Percentiles rank a stretch among this genome's conserved stretches.
These are phyloP conservation scores for Xyrauchen texanus DNA, from an alignment of 2,113 vertebrate species.

Conservation along the genomic window DNA sequence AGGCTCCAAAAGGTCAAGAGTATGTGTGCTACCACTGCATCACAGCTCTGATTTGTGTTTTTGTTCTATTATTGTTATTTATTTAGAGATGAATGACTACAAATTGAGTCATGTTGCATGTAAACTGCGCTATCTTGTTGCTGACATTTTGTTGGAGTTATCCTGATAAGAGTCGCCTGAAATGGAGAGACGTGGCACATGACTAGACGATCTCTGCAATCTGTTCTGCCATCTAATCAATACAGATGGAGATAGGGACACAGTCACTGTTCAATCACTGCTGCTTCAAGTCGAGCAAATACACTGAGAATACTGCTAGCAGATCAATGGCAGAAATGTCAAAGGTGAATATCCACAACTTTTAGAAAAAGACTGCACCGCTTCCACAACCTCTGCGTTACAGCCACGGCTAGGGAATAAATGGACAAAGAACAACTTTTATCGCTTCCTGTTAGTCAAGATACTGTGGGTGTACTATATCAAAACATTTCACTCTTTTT, in stretches of 20 bases:
- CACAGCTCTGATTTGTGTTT: background rate
- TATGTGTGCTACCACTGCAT: background rate
- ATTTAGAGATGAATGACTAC: conserved; percentile 14
- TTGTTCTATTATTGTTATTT: background rate
- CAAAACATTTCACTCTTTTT: background rate
- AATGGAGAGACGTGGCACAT: conserved; percentile 52
- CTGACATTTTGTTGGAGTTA: conserved; percentile 34
- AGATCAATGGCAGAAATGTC: conserved; percentile 49
- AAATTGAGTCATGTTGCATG: conserved; percentile 34
- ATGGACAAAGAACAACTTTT: conserved; percentile 50
- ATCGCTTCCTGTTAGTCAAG: conserved; percentile 20
- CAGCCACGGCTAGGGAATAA: conserved; percentile 26
- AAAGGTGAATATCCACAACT: conserved; percentile 45
- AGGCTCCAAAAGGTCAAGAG: background rate
- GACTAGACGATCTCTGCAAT: conserved; percentile 52
- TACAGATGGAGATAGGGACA: conserved; percentile 45
- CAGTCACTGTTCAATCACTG: conserved; percentile 52
- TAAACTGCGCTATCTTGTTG: conserved; percentile 42
- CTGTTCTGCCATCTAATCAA: conserved; percentile 58
- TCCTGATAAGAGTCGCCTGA: conserved; percentile 49
- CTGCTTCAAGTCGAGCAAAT: conserved; percentile 38
- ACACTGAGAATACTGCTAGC: conserved; percentile 28
- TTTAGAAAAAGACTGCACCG: conserved; percentile 45
- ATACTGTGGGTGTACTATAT: background rate
- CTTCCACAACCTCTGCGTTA: conserved; percentile 37